These are phyloP conservation scores for Macropis europaea DNA, from an alignment of 2,888 invertebrate species.

Conservation along the genomic window DNA sequence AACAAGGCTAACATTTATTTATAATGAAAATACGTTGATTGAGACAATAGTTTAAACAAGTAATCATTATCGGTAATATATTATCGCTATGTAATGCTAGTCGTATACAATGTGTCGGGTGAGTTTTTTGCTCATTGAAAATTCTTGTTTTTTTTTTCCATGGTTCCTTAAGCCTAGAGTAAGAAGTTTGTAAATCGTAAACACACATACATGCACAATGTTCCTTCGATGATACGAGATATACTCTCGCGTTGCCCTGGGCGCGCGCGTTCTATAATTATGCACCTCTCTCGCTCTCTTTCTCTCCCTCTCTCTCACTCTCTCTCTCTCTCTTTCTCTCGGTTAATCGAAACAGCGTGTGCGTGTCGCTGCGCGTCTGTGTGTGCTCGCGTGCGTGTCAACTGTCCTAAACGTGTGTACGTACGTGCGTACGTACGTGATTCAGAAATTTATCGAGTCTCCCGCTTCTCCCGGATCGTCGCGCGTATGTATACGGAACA, in stretches of 20 bases:
- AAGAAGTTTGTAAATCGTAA: slow-evolving; percentile 65
- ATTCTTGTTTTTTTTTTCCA: not conserved
- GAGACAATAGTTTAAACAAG: slow-evolving; percentile 80
- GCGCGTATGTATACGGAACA: not conserved
- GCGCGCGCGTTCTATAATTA: too few relatives aligned
- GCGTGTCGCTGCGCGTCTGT: slow-evolving; percentile 2
- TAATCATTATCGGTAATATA: slow-evolving; percentile 80
- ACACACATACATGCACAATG: slow-evolving; percentile 77
- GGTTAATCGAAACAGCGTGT: slow-evolving; percentile 47
- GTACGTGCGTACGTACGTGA: slow-evolving; percentile 10
- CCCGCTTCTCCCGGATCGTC: slow-evolving; percentile 6
- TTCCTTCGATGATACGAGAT: slow-evolving; percentile 17
- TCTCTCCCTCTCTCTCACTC: too few relatives aligned
- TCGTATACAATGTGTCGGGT: slow-evolving; percentile 80
- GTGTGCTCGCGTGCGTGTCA: not conserved
- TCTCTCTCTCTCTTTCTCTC: too few relatives aligned
- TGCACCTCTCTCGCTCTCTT: too few relatives aligned
- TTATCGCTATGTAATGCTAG: slow-evolving; percentile 78
- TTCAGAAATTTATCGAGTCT: slow-evolving; percentile 21
- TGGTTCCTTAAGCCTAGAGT: slow-evolving; percentile 61
- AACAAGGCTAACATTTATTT: slow-evolving; percentile 80
- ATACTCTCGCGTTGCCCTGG: too few relatives aligned
- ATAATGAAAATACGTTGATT: slow-evolving; percentile 80
- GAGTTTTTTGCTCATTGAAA: slow-evolving; percentile 66
- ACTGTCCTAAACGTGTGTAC: not conserved